Conservation (phyloP, 1,140 invertebrate genomes). For the Papilio xuthus region DNA sequence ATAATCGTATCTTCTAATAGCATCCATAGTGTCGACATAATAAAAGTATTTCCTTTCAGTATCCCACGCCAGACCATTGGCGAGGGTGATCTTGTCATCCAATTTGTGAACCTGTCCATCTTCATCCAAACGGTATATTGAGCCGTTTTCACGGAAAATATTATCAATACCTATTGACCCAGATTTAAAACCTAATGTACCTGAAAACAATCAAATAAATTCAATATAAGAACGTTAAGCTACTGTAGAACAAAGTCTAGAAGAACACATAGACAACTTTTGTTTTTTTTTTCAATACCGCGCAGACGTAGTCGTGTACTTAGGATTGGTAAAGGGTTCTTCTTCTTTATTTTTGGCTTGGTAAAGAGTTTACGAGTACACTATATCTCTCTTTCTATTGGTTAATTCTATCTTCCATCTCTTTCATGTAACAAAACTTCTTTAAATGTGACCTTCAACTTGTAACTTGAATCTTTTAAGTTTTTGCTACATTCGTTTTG, state of each 20-base stretch:
- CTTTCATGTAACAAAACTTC: background rate
- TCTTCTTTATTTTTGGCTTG: too few relatives aligned
- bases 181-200: constrained; percentile 84
- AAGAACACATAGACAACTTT: too few relatives aligned
- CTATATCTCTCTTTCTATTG: too few relatives aligned
- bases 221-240: background rate
- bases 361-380: too few relatives aligned
- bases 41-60: constrained; percentile 86
- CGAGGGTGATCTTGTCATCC: constrained; percentile 84
- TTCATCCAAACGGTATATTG: constrained; percentile 82
- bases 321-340: too few relatives aligned
- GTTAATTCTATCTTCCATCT: too few relatives aligned
- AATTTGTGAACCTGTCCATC: constrained; percentile 66
- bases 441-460: background rate
- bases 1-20: constrained; percentile 88
- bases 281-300: too few relatives aligned
- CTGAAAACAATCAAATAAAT: constrained; percentile 66
- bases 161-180: constrained; percentile 81
- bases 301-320: too few relatives aligned
- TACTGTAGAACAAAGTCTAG: too few relatives aligned
- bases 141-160: constrained; percentile 81
- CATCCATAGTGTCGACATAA: constrained; percentile 88
- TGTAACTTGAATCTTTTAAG: too few relatives aligned
- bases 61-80: constrained; percentile 90
- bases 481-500: too few relatives aligned